Evolutionary conservation across 2,888 invertebrate genomes (phyloP), one percentile per base, ranked within the genome.

Genomic region (Drosophila nigritarsus): DNA sequence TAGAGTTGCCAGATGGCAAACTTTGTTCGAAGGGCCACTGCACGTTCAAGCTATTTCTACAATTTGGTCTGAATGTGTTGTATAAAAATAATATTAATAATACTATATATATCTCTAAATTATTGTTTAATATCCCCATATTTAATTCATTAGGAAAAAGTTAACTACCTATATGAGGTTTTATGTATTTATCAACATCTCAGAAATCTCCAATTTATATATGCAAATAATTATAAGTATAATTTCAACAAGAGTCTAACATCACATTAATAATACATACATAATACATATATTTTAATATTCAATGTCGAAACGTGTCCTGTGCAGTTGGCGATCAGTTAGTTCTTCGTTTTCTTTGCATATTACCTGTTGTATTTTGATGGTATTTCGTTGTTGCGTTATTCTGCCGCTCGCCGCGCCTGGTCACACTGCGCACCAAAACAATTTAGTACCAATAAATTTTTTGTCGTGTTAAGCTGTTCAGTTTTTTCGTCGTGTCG

Each of bases 371-470:
- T 30, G 75, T 76, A 73, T 73, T 65, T 69, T 74, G 51, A 20
- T 49, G 11, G 36, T 42, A 48, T 66, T 20, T 27, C 5, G 2
- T 2, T 18, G 2, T 1, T 2, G 1, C n/a, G 27, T 3, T 27
- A 65, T 71, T 78, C 24, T 45, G 2, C 4, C 13, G 3, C 15
- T 63, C 40, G 13, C 29, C 20, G 7, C 38, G 20, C 20, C 40
- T 65, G 78, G 78, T 50, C 71, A 75, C 75, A 78, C 72, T 53
- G 29, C 24, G 45, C 53, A 40, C 67, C 75, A 78, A 42, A 78
- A 75, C 75, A 75, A 75, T 67, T 72, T 78, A 78, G 78, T 78
- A 75, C 78, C 63, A 72, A 65, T 64, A 63, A 71, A 42, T 68
- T 74, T 68, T 70, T 73, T 78, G 78, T 78, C 78, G 78, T 49